phyloP scores from a whole-genome alignment of 2,113 vertebrate genomes.

The Sylvilagus bachmani region DNA sequence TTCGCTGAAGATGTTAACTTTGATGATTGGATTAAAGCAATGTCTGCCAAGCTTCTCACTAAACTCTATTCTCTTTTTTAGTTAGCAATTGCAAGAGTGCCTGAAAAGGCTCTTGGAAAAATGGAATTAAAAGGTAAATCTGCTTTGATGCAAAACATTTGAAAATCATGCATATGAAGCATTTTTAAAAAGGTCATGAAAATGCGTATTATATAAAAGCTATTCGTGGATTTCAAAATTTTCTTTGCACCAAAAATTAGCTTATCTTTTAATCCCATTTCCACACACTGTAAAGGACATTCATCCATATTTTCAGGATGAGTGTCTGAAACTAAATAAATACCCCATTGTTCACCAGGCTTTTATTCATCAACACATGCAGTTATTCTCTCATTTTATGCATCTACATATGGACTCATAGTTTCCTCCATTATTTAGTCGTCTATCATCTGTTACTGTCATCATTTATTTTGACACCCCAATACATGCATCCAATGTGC shows the following conservation, averaged over 20 bases:
- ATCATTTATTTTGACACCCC: neutral
- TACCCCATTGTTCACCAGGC: neutral
- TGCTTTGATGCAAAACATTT: no score
- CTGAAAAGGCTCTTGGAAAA: no score
- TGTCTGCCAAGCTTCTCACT: neutral
- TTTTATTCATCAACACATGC: neutral
- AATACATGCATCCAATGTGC: neutral
- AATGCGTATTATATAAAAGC: no score
- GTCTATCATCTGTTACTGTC: neutral
- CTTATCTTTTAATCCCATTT: no score
- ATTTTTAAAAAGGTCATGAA: no score
- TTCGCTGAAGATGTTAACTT: neutral
- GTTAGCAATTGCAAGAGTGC: no score
- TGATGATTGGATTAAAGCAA: neutral
- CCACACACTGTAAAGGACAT: neutral
- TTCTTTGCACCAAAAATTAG: no score
- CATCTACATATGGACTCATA: neutral
- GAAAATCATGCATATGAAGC: no score
- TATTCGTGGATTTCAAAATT: no score
- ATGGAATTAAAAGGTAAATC: no score
- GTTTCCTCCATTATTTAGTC: neutral
- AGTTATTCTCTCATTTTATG: neutral
- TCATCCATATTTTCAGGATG: neutral
- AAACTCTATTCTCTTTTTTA: neutral
- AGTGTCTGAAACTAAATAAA: neutral